Base-by-base conservation (phyloP, 2,113 vertebrate genomes). In the Chaetops frenatus region DNA sequence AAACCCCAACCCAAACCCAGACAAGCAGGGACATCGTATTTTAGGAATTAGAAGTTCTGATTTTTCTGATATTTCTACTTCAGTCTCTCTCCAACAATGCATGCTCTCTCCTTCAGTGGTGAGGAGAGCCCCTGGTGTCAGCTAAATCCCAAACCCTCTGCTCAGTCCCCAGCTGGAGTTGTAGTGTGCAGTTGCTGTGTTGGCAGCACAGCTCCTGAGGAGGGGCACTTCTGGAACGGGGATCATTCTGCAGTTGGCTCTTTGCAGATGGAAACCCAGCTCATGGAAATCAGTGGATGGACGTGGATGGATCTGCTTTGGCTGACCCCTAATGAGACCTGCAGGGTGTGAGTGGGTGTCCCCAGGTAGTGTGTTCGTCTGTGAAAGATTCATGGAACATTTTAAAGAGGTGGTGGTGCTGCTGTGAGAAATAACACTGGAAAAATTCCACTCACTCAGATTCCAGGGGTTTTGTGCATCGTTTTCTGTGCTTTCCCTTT, bases 161-260 rank as follows among this genome's bases (percentile, higher is more conserved):
- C 10, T 36, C 82, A 51, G 19, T 31, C 35, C 81, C 47, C 67
- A 25, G 78, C 25, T 78, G 66, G 20, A 72, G 3, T 10, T 45
- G 28, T 4, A 9, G 45, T 69, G n/a, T 5, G 0, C 3, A 22
- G n/a, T 27, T n/a, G 10, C 31, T 48, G 25, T 22, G 2, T 1
- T 64, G 86, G 79, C 80, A 71, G 11, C 42, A 58, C 10, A 23
- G 38, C 45, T 44, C 11, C 25, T 15, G 24, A 31, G 42, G 23
- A 48, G 89, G 81, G 44, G 50, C n/a, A 7, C 17, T 35, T 12
- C 65, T 89, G 54, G 11, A 19, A 1, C 11, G 28, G 60, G 47
- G 35, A 33, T 22, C 1, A 11, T 24, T 29, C 83, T 86, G 70
- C 33, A 16, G 15, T 7, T 65, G 48, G 27, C 10, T 18, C 84